Evolutionary conservation across 2,797 vertebrate genomes (phyloP).

Genomic region (Novumbra hubbsi): DNA sequence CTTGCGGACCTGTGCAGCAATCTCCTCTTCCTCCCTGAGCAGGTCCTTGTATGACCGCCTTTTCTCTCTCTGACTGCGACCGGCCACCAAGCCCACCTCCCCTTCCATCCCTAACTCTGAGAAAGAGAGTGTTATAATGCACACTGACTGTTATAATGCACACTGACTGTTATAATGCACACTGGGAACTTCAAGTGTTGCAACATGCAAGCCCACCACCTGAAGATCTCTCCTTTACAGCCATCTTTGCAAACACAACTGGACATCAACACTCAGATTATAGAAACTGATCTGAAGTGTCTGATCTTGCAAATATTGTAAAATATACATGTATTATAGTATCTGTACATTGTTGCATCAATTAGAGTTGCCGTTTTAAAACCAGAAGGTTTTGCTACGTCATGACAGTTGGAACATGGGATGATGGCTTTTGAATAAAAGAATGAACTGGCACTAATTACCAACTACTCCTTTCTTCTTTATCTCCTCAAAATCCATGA

Average conservation of each 20-base stretch:
- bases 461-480: constrained; percentile 71
- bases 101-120: constrained; percentile 77
- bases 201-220: background rate
- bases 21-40: constrained; percentile 89
- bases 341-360: no score
- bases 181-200: background rate
- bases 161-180: background rate
- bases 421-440: background rate
- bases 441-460: constrained; percentile 36
- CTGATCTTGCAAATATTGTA: no score
- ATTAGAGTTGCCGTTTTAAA: no score
- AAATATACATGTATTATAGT: no score
- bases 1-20: constrained; percentile 89
- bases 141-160: no score
- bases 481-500: constrained; percentile 77
- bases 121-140: constrained; percentile 2
- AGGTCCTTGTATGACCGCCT: constrained; percentile 92
- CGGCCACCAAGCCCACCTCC: constrained; percentile 82
- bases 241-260: no score
- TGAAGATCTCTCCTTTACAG: no score
- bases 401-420: background rate
- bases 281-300: no score
- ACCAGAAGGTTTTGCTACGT: no score
- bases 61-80: constrained; percentile 93
- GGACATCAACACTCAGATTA: no score